These are phyloP conservation scores for Aleiodes testaceus DNA, from an alignment of 2,888 invertebrate species.

Conservation along the genomic window DNA sequence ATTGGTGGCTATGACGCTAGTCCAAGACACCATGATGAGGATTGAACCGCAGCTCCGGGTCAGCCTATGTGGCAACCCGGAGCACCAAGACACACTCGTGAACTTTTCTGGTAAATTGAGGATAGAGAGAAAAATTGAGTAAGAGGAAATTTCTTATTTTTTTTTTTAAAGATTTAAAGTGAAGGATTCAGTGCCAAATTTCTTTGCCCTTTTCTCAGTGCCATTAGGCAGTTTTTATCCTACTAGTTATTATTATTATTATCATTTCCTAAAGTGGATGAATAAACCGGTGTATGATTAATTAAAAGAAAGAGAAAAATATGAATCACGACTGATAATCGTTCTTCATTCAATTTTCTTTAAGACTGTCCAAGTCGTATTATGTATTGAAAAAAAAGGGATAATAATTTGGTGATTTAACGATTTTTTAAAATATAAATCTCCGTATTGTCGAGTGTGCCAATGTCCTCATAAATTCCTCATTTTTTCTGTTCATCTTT, in stretches of 20 bases:
- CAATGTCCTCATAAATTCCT: not conserved
- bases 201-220: not conserved
- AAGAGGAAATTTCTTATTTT: conserved; percentile 1
- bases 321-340: not conserved
- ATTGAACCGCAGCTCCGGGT: conserved; percentile 81
- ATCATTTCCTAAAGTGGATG: conserved; percentile 15
- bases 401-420: conserved; percentile 21
- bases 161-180: not conserved
- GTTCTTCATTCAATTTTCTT: conserved; percentile 14
- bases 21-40: conserved; percentile 83
- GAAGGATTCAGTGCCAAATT: too few species aligned
- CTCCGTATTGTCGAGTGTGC: conserved; percentile 1
- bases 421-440: not conserved
- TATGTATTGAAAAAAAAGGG: not conserved
- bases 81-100: conserved; percentile 64
- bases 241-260: not conserved
- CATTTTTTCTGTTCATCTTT: not conserved
- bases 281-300: conserved; percentile 24
- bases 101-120: conserved; percentile 68
- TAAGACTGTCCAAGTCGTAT: conserved; percentile 32
- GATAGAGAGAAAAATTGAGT: conserved; percentile 7
- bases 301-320: conserved; percentile 8
- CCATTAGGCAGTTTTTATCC: conserved; percentile 5
- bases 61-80: conserved; percentile 72
- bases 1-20: conserved; percentile 77